Percentiles rank a stretch among this genome's conserved stretches.
Evolutionary conservation across 2,888 invertebrate genomes (phyloP).

Genomic region (Apamea sordens): DNA sequence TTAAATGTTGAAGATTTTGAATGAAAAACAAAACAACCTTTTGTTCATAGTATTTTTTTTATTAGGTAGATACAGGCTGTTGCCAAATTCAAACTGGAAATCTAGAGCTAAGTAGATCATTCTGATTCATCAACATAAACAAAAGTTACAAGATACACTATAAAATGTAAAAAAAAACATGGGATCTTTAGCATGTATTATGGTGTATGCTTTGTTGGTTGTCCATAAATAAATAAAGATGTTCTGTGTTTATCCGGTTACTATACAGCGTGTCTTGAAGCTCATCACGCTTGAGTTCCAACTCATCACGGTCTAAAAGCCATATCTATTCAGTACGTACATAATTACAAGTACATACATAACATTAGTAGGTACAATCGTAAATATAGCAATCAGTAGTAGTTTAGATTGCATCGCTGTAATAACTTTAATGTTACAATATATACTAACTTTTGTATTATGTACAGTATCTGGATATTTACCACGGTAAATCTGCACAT

Average conservation of each 20-base stretch:
- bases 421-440: conserved; percentile 76
- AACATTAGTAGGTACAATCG: conserved; percentile 62
- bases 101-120: background rate
- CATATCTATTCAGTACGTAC: conserved; percentile 54
- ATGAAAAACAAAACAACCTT: background rate
- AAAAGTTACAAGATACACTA: background rate
- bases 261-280: conserved; percentile 41
- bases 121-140: background rate
- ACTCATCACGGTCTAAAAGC: conserved; percentile 63
- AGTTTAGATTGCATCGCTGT: conserved; percentile 75
- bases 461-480: conserved; percentile 59
- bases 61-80: background rate
- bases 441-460: conserved; percentile 61
- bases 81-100: background rate
- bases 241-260: conserved; percentile 7
- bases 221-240: too few species aligned
- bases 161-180: too few species aligned
- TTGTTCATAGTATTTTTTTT: background rate
- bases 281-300: conserved; percentile 30
- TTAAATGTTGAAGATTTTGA: background rate
- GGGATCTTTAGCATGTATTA: too few species aligned
- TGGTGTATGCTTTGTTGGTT: too few species aligned
- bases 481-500: conserved; percentile 57
- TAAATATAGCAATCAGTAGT: conserved; percentile 71
- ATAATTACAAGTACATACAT: conserved; percentile 64